Conservation (phyloP, 2,797 vertebrate genomes). For the Sebastes vulpes region DNA sequence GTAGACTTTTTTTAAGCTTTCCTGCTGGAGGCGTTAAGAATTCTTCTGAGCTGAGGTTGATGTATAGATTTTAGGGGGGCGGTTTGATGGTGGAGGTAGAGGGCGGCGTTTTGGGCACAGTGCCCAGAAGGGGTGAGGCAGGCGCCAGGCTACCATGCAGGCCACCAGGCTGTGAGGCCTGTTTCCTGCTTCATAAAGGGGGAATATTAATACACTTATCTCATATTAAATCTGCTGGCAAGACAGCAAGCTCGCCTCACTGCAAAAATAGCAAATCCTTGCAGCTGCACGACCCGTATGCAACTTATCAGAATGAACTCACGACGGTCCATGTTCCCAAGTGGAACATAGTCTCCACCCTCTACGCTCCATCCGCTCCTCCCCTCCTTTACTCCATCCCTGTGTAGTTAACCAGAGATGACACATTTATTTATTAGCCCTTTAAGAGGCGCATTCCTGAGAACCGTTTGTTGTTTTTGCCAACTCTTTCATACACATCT, state of each 20-base stretch:
- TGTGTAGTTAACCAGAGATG: slow-evolving; percentile 36
- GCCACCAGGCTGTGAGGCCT: slow-evolving; percentile 85
- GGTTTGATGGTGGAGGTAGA: slow-evolving; percentile 29
- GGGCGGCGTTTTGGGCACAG: slow-evolving; percentile 76
- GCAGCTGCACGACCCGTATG: neutral
- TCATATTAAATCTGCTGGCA: slow-evolving; percentile 87
- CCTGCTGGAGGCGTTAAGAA: slow-evolving; percentile 15
- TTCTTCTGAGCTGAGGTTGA: slow-evolving; percentile 36
- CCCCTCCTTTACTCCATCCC: neutral
- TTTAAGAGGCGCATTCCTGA: slow-evolving; percentile 54
- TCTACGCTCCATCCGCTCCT: neutral
- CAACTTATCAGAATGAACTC: slow-evolving; percentile 1
- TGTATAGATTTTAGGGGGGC: slow-evolving; percentile 6
- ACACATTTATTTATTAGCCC: slow-evolving; percentile 64
- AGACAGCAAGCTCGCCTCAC: slow-evolving; percentile 80
- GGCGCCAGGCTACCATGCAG: slow-evolving; percentile 80
- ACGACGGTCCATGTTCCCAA: neutral
- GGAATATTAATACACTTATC: slow-evolving; percentile 90
- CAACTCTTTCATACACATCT: slow-evolving; percentile 62
- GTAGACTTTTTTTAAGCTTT: neutral
- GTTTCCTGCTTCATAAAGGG: slow-evolving; percentile 93
- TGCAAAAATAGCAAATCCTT: slow-evolving; percentile 20
- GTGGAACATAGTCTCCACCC: neutral
- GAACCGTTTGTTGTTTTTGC: slow-evolving; percentile 68
- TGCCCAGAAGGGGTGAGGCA: slow-evolving; percentile 66